Evolutionary conservation across 2,113 vertebrate species (phyloP).

Genomic region (Sinocyclocheilus anophthalmus): DNA sequence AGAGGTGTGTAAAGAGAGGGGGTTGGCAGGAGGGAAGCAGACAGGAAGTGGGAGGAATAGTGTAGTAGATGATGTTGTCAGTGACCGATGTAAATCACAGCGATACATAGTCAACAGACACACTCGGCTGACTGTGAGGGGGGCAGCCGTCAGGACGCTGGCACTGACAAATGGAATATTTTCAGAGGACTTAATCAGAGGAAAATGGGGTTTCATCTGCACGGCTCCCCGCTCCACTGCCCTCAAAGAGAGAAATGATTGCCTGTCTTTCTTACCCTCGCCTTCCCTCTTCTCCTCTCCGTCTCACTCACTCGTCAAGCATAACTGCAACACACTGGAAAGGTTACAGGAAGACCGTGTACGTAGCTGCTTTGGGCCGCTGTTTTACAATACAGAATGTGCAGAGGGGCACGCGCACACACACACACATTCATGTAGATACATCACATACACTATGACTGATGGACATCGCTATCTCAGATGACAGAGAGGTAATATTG

Average conservation of each 20-base stretch:
- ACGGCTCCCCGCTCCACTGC: conserved; percentile 83
- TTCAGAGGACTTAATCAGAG: conserved; percentile 94
- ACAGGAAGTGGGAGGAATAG: conserved; percentile 75
- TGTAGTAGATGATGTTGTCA: conserved; percentile 80
- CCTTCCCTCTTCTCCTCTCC: conserved; percentile 50
- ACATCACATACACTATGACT: conserved; percentile 34
- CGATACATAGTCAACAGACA: conserved; percentile 92
- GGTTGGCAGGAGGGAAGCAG: conserved; percentile 35
- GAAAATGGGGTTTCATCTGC: conserved; percentile 93
- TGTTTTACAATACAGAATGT: conserved; percentile 47
- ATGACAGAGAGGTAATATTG: conserved; percentile 47
- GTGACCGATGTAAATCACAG: conserved; percentile 87
- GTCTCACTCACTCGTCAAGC: conserved; percentile 48
- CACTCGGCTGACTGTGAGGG: conserved; percentile 81
- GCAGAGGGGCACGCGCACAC: conserved; percentile 23
- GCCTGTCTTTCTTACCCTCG: conserved; percentile 67
- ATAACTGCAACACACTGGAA: conserved; percentile 50
- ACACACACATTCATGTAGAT: conserved; percentile 22
- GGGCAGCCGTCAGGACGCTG: conserved; percentile 79
- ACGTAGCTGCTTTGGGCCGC: conserved; percentile 39
- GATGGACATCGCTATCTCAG: conserved; percentile 45
- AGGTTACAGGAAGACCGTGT: conserved; percentile 56
- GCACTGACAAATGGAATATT: conserved; percentile 97
- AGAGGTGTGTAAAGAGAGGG: too few relatives aligned
- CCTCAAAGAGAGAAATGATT: conserved; percentile 88